A percentile compares a stretch with the other conserved stretches of the same genome.
These are phyloP conservation scores for Elegia similella DNA, from an alignment of 2,888 invertebrate species.

Conservation along the genomic window DNA sequence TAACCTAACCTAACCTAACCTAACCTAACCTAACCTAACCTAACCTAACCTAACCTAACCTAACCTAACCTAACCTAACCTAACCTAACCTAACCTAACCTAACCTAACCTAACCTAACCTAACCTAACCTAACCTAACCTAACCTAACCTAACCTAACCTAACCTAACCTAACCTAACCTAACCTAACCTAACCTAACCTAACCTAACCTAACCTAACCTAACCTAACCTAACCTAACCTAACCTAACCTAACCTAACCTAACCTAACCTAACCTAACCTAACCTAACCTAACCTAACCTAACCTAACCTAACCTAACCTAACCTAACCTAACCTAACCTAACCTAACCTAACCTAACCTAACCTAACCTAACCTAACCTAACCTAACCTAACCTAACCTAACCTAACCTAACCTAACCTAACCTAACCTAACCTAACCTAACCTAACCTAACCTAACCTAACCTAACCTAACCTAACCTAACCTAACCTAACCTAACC, in stretches of 20 bases:
- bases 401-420: constrained; percentile 18
- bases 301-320: constrained; percentile 19
- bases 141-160: constrained; percentile 25
- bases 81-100: constrained; percentile 5
- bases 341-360: constrained; percentile 15
- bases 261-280: constrained; percentile 20
- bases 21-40: constrained; percentile 17
- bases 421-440: constrained; percentile 20
- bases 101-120: constrained; percentile 20
- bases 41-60: constrained; percentile 18
- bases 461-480: constrained; percentile 8
- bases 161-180: constrained; percentile 25
- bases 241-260: constrained; percentile 22
- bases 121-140: constrained; percentile 23
- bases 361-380: constrained; percentile 14
- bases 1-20: constrained; percentile 18
- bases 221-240: constrained; percentile 27
- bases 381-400: constrained; percentile 14
- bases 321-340: constrained; percentile 16
- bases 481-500: constrained; percentile 18
- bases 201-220: constrained; percentile 25
- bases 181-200: constrained; percentile 24
- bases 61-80: constrained; percentile 25
- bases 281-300: constrained; percentile 19
- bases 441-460: constrained; percentile 19